Evolutionary conservation across 2,113 vertebrate genomes (phyloP), one percentile per base, ranked within the genome.

Genomic region (Peromyscus californicus): DNA sequence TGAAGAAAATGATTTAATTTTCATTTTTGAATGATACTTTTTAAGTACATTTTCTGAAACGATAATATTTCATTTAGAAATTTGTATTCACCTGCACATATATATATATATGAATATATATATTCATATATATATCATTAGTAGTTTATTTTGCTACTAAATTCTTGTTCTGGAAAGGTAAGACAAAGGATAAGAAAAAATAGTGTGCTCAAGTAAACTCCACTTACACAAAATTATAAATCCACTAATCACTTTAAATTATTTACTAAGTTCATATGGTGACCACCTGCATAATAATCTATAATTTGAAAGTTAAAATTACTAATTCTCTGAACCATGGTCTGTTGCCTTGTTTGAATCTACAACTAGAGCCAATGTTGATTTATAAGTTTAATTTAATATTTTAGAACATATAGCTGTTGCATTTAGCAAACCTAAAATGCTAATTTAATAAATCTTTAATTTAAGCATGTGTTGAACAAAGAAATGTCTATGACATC

Each of bases 401-500:
- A 61, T 84, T 82, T 90, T 63, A 36, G 13, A 15, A 33, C 63
- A 31, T 54, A 33, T 67, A 67, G 26, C 17, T 94, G 90, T 92
- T 92, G 22, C 17, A 54, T 31, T 5, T 67, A 45, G 7, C 59
- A 89, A 83, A 92, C 75, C n/a, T 54, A 13, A 48, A 2, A 61
- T 67, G 33, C 45, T 87, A n/a, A 67, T 48, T 70, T 92, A 82
- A 45, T 39, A 78, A 39, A 90, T 61, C 26, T 59, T 95, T 82
- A 79, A 91, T 57, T 90, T 91, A 95, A 92, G 86, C 80, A 54
- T 69, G 16, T 87, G 48, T 61, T 78, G n/a, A 82, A 87, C n/a
- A 89, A 95, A 93, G 69, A 87, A 90, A 83, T 82, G 48, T 54
- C 31, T 59, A 39, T 86, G 85, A 61, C 26, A 95, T 93, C 90